Evolutionary conservation across 2,797 vertebrate genomes (phyloP).

Genomic region (Hypotaenidia philippensis): DNA sequence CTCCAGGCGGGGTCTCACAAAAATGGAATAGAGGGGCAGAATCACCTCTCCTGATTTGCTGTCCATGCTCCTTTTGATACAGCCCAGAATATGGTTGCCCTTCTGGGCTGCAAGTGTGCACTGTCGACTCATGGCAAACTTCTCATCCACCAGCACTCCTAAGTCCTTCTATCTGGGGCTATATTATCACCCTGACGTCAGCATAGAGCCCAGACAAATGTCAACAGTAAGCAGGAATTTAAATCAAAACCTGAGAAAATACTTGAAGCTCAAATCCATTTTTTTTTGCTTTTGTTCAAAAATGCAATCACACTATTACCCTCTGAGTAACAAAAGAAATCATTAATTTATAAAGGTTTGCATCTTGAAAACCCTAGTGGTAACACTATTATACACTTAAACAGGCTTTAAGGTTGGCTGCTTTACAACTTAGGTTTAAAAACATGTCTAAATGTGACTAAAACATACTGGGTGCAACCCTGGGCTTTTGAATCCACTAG

Average conservation of each 20-base stretch:
- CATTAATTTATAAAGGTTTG: background rate
- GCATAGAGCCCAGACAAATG: background rate
- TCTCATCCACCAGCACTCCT: too few relatives aligned
- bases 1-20: too few relatives aligned
- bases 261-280: background rate
- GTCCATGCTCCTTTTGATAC: too few relatives aligned
- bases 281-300: background rate
- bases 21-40: too few relatives aligned
- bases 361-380: background rate
- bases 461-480: background rate
- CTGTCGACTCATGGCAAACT: too few relatives aligned
- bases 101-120: too few relatives aligned
- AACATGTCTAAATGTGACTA: background rate
- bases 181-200: background rate
- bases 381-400: background rate
- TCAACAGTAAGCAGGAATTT: background rate
- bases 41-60: too few relatives aligned
- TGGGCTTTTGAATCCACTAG: background rate
- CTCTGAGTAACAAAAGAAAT: background rate
- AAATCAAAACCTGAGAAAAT: background rate
- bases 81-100: too few relatives aligned
- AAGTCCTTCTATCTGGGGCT: background rate
- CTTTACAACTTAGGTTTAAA: background rate
- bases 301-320: background rate
- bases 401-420: background rate